phyloP scores from a whole-genome alignment of 2,113 vertebrate species.

The Todiramphus chloris region DNA sequence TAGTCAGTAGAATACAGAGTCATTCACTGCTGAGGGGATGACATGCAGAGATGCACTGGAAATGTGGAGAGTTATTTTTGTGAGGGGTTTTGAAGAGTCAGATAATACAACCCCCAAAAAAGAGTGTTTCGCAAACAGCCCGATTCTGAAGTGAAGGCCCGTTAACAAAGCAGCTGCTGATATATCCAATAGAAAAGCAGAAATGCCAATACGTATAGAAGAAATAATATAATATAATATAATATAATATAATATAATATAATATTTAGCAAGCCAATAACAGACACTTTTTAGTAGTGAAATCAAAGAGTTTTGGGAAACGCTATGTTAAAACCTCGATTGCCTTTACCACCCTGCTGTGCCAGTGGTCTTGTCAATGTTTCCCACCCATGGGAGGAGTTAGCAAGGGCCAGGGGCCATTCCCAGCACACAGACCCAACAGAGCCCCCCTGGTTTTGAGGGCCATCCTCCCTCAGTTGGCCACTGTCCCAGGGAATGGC shows the following conservation, averaged over 20 bases:
- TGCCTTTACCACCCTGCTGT: not conserved
- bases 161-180: not conserved
- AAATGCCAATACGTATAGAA: not conserved
- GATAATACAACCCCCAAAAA: not conserved
- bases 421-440: accelerated
- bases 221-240: not conserved
- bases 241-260: not conserved
- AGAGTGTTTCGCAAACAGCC: not conserved
- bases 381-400: not conserved
- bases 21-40: not conserved
- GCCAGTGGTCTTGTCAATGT: not conserved
- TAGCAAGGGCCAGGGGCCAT: not conserved
- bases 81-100: not conserved
- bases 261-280: not conserved
- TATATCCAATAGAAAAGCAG: not conserved
- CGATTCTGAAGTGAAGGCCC: not conserved
- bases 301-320: not conserved
- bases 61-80: not conserved
- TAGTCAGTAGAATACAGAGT: not conserved
- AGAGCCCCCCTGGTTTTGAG: not conserved
- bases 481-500: not conserved
- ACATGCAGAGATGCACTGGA: not conserved
- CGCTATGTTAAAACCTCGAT: not conserved
- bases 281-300: not conserved
- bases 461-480: not conserved